phyloP scores from a whole-genome alignment of 2,113 vertebrate genomes.

The Hippopotamus amphibius region DNA sequence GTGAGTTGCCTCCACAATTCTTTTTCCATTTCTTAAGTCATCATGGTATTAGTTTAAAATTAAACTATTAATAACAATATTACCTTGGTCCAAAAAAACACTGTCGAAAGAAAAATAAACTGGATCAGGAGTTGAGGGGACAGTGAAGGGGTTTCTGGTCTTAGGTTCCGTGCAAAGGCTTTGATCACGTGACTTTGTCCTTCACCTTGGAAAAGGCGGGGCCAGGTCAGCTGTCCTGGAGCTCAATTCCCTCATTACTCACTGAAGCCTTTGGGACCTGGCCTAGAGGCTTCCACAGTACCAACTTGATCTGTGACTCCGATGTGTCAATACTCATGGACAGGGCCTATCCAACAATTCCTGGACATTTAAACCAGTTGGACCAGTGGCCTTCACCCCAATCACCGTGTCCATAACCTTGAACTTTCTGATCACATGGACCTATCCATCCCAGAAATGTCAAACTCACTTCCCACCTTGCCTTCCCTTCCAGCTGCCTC shows the following conservation, averaged over 20 bases:
- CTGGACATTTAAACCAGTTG: neutral
- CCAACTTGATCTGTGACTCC: neutral
- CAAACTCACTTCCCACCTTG: neutral
- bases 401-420: neutral
- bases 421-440: neutral
- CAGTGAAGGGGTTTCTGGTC: neutral
- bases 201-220: neutral
- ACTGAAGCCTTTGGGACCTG: neutral
- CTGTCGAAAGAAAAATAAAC: neutral
- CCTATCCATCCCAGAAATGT: neutral
- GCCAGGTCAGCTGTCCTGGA: accelerated
- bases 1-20: neutral
- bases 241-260: neutral
- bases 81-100: neutral
- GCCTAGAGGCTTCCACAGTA: too few species aligned
- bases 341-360: neutral
- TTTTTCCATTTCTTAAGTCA: neutral
- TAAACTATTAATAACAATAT: neutral
- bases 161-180: neutral
- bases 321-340: neutral
- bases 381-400: neutral
- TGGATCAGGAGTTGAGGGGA: neutral
- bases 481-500: neutral
- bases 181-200: accelerated
- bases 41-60: neutral